Evolutionary conservation across 2,113 vertebrate genomes (phyloP), one percentile per base, ranked within the genome.

Genomic region (Tenrec ecaudatus): DNA sequence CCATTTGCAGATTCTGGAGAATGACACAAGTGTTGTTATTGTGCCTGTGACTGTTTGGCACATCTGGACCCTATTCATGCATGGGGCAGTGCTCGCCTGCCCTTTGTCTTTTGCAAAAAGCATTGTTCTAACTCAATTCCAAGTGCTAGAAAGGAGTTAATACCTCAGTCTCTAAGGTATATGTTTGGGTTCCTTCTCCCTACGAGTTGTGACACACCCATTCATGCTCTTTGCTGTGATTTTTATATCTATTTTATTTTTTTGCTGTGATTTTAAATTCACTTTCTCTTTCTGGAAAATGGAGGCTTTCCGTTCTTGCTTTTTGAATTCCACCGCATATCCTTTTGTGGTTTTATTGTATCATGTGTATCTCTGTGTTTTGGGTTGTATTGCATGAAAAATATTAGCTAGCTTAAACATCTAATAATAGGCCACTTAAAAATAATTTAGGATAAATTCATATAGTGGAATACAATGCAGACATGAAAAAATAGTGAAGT

Each of bases 61-160:
- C 92, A 88, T 85, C 40, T 82, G 22, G 3, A 76, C 87, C 90
- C 76, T 86, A 85, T 86, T 95, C 43, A 90, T 47, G 85, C 23
- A 80, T 68, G 57, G 40, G 6, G 11, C 15, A 88, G 22, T 33
- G 77, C 23, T 88, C 57, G 60, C 69, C 60, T 76, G 29, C 14
- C 93, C 6, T 38, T 95, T 93, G 5, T 82, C 75, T 81, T 93
- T 73, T 85, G n/a, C 20, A 89, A 33, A 38, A 93, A 93, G 71
- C 38, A 91, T 25, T 78, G 73, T 78, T 94, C 9, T 82, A 77
- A 88, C 40, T 88, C 68, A 82, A 43, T 90, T 84, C 29, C 25
- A 92, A 80, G 33, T 4, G 27, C 38, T 93, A 62, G 9, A 27
- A 87, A 85, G 27, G 22, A 87, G 38, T 71, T 68, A 25, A 62